Conservation (phyloP, 1,140 invertebrate species). For the Melitaea cinxia region DNA sequence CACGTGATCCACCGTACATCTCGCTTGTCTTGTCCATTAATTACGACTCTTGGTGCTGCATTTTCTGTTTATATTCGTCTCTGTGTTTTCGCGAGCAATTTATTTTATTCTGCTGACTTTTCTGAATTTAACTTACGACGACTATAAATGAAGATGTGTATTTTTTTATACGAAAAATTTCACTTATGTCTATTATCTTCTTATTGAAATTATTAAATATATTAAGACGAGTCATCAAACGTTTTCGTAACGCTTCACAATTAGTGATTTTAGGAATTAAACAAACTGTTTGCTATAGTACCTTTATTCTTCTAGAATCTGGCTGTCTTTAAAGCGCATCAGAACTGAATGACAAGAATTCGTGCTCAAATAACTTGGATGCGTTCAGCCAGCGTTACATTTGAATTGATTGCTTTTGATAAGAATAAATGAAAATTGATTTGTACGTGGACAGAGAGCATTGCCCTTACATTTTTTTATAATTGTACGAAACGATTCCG, state of each 20-base stretch:
- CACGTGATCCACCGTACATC: constrained; percentile 23
- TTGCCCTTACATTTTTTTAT: constrained; percentile 9
- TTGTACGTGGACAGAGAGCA: not conserved
- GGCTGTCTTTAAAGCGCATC: constrained; percentile 11
- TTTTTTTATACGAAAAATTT: no score
- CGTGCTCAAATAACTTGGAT: constrained; percentile 21
- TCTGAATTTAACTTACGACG: constrained; percentile 61
- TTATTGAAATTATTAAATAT: no score
- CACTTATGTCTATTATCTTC: no score
- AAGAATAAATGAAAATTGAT: constrained; percentile 24
- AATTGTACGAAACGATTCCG: constrained; percentile 15
- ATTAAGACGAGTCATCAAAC: no score
- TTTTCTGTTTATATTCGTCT: constrained; percentile 48
- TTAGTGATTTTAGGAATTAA: not conserved
- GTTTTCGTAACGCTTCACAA: no score
- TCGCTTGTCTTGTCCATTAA: constrained; percentile 51
- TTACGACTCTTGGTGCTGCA: constrained; percentile 56
- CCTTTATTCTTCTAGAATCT: not conserved
- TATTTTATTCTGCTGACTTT: constrained; percentile 55
- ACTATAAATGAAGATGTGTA: no score
- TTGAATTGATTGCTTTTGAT: constrained; percentile 24
- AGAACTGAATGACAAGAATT: constrained; percentile 21
- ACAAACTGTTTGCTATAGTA: not conserved
- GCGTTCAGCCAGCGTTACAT: constrained; percentile 13
- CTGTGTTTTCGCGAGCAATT: constrained; percentile 61